These are phyloP conservation scores for Malurus melanocephalus DNA, from an alignment of 2,113 vertebrate genomes.

Conservation along the genomic window DNA sequence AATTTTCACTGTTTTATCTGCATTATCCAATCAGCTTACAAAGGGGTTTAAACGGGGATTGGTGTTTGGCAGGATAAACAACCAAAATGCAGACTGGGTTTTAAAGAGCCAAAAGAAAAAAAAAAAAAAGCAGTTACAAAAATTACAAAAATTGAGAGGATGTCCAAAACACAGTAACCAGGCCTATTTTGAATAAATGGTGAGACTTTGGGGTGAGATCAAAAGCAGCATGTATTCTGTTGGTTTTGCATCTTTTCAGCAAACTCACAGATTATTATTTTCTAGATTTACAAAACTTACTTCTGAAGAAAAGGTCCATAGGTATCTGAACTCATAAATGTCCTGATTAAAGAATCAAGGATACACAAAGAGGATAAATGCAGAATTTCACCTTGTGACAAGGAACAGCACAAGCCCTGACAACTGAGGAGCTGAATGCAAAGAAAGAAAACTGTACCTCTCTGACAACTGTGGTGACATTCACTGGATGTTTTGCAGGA, in stretches of 20 bases:
- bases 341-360: not conserved
- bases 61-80: not conserved
- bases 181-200: not conserved
- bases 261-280: not conserved
- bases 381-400: not conserved
- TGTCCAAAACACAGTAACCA: not conserved
- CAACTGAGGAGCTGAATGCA: not conserved
- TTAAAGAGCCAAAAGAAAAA: not conserved
- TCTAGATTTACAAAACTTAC: not conserved
- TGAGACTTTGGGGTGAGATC: not conserved
- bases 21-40: not conserved
- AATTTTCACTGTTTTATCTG: not conserved
- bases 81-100: not conserved
- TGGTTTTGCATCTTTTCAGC: not conserved
- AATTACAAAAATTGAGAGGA: not conserved
- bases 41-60: not conserved
- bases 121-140: not conserved
- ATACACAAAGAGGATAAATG: not conserved
- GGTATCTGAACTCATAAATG: not conserved
- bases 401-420: not conserved
- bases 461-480: not conserved
- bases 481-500: not conserved
- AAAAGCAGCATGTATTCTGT: not conserved
- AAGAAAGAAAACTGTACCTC: not conserved
- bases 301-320: not conserved